Evolutionary conservation across 1,140 invertebrate species (phyloP), one percentile per base, ranked within the genome.

Genomic region (Formica exsecta): DNA sequence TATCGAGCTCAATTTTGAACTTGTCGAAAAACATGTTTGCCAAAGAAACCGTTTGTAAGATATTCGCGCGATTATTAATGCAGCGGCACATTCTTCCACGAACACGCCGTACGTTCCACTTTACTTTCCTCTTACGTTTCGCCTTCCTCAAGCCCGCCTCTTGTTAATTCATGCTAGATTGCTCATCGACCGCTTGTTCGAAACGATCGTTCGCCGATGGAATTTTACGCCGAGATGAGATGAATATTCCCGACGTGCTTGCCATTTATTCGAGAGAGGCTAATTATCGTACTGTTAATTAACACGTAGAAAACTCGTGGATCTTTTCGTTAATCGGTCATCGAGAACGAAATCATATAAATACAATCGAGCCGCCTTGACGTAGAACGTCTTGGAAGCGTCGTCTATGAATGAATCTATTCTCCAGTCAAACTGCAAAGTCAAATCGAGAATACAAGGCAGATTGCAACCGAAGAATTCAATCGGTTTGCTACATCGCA

Each of bases 71-170:
- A 59, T 13, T 76, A 51, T 29, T 77, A 65, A 77, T 32, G 29
- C 51, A 25, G 1, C 22, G n/a, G n/a, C 36, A 38, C 64, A 70
- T 80, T 80, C 65, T 66, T 70, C 48, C 77, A 22, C 77, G 65
- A 80, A 70, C 64, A 70, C 5, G 22, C 32, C 64, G 64, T 32
- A 51, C 64, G 48, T 80, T 9, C 77, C 65, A 80, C 77, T 80
- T 80, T 54, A 29, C 48, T 65, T 41, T 59, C 22, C 32, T 57
- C 25, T 51, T 80, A 57, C 32, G 2, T 80, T 44, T 61, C n/a
- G 41, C n/a, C 13, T 68, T 66, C 13, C 76, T 70, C 48, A 38
- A 79, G 32, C 51, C 48, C 7, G 65, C 32, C 41, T 59, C 38
- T 25, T 41, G 48, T 80, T 51, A 41, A 70, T 70, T 38, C 36